These are phyloP conservation scores for Eurytoma californica DNA, from an alignment of 2,888 invertebrate genomes.

Conservation along the genomic window DNA sequence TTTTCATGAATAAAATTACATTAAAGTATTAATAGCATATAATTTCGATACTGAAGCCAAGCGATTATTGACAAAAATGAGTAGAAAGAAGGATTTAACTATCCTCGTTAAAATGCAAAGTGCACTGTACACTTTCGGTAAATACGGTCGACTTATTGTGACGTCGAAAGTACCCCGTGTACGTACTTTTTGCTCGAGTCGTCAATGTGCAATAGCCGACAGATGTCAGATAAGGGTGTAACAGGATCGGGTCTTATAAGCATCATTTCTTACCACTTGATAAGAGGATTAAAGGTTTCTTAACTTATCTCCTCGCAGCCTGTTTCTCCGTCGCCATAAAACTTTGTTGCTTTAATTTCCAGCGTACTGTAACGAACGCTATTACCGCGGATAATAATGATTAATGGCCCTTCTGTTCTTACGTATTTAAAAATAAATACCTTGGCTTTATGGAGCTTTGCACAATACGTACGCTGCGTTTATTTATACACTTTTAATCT, in stretches of 20 bases:
- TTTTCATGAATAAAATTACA: too few species aligned
- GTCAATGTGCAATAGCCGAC: constrained; percentile 29
- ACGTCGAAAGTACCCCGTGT: not conserved
- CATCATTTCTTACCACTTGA: not conserved
- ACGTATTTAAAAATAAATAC: too few species aligned
- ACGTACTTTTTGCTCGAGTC: constrained; percentile 4
- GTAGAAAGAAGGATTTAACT: too few species aligned
- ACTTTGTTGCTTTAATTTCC: not conserved
- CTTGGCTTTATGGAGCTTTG: too few species aligned
- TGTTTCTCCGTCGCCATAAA: constrained; percentile 9
- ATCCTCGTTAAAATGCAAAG: too few species aligned
- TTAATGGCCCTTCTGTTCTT: not conserved
- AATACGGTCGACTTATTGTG: not conserved
- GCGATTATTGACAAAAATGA: too few species aligned
- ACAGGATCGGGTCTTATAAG: not conserved
- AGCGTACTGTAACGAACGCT: too few species aligned
- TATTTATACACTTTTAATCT: too few species aligned
- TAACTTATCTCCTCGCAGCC: constrained; percentile 9
- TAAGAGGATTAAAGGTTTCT: constrained; percentile 28
- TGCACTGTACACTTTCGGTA: not conserved
- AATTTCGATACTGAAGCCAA: too few species aligned
- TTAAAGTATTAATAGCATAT: too few species aligned
- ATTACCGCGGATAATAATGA: too few species aligned
- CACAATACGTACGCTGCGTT: too few species aligned
- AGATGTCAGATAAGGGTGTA: constrained; percentile 17